Conservation (phyloP, 2,797 vertebrate genomes). For the Dendrocincla fuliginosa region DNA sequence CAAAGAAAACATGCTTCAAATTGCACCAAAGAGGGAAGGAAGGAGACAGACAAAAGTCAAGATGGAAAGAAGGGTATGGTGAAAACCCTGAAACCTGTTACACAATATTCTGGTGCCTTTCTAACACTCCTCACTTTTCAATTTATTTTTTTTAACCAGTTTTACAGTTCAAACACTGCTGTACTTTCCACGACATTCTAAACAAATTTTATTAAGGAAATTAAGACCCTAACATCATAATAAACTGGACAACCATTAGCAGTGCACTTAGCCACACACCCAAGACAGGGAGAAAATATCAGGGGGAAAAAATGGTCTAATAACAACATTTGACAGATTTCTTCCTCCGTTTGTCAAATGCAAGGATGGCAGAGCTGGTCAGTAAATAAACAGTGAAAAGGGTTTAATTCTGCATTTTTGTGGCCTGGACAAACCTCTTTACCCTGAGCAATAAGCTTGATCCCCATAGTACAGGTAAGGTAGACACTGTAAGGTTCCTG, state of each 20-base stretch:
- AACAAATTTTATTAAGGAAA: not conserved
- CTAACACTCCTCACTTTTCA: not conserved
- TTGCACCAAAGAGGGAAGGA: not conserved
- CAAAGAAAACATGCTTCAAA: not conserved
- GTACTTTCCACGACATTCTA: not conserved
- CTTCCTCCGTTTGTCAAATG: not conserved
- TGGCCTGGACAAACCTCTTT: not conserved
- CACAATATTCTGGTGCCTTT: not conserved
- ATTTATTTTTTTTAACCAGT: not conserved
- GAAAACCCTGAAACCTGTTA: not conserved
- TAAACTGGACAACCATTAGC: not conserved
- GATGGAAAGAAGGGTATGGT: not conserved
- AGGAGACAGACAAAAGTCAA: not conserved
- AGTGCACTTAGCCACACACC: not conserved
- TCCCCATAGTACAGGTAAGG: not conserved
- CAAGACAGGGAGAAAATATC: not conserved
- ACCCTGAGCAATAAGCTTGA: not conserved
- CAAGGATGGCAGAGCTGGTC: not conserved
- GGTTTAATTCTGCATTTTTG: not conserved
- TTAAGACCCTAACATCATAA: not conserved
- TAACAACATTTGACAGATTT: not conserved
- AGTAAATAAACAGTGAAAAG: not conserved
- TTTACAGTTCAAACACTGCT: not conserved
- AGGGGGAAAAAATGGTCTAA: not conserved
- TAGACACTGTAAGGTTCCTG: not conserved